Evolutionary conservation across 2,113 vertebrate species (phyloP).

Genomic region (Pterocles burchelli): DNA sequence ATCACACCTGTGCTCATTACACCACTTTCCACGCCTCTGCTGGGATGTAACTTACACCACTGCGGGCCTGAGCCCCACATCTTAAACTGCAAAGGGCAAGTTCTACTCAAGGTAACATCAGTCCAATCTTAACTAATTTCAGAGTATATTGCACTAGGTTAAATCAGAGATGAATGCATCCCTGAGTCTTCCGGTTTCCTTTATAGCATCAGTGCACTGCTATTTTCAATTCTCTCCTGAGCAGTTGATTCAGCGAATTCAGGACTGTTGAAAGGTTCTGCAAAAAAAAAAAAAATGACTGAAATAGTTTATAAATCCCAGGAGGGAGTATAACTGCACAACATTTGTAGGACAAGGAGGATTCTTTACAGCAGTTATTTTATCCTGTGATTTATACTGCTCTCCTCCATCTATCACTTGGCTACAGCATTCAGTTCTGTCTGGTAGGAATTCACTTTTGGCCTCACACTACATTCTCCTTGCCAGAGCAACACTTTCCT

Average conservation of each 20-base stretch:
- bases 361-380: slow-evolving; percentile 27
- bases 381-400: slow-evolving; percentile 48
- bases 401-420: slow-evolving; percentile 17
- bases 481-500: not conserved
- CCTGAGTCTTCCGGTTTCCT: not conserved
- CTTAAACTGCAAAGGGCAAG: not conserved
- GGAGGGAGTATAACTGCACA: slow-evolving; percentile 22
- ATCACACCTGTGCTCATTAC: not conserved
- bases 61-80: not conserved
- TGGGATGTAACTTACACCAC: not conserved
- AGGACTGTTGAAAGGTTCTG: slow-evolving; percentile 26
- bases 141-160: not conserved
- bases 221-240: slow-evolving; percentile 24
- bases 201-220: not conserved
- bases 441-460: slow-evolving; percentile 30
- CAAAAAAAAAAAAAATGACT: slow-evolving; percentile 4
- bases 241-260: slow-evolving; percentile 14
- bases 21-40: not conserved
- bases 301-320: slow-evolving; percentile 59
- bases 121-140: not conserved
- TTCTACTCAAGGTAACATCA: not conserved
- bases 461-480: not conserved
- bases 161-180: not conserved
- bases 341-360: slow-evolving; percentile 25
- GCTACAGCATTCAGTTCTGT: not conserved